Conservation (phyloP, 1,140 invertebrate genomes). For the Zaprionus inermis region DNA sequence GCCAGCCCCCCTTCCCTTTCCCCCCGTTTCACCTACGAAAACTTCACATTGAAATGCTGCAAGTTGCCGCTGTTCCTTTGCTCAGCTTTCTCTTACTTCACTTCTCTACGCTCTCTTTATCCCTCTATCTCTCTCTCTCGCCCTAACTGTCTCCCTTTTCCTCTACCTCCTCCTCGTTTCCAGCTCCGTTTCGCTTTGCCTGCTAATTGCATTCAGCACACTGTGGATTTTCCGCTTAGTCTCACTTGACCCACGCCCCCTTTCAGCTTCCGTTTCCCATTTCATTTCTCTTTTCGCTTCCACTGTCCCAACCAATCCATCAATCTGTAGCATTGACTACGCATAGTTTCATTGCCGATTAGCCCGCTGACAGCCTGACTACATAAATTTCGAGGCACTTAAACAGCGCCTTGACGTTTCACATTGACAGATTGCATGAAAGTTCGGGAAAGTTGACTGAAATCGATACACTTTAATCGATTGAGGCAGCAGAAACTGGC, state of each 20-base stretch:
- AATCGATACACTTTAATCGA: conserved; percentile 9
- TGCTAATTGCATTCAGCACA: conserved; percentile 31
- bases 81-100: neutral
- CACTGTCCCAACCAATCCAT: conserved; percentile 27
- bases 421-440: conserved; percentile 37
- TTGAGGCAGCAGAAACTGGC: neutral
- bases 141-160: neutral
- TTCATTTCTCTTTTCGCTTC: neutral
- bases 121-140: neutral
- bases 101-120: neutral
- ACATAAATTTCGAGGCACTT: conserved; percentile 35
- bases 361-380: conserved; percentile 32
- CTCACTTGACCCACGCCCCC: neutral
- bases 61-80: neutral
- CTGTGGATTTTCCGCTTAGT: conserved; percentile 16
- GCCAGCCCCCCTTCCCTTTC: neutral
- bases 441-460: neutral
- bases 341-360: conserved; percentile 40
- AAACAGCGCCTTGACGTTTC: conserved; percentile 33
- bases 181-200: neutral
- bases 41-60: conserved; percentile 7
- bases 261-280: conserved; percentile 21
- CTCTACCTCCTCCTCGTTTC: neutral
- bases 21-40: no score
- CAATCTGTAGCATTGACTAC: conserved; percentile 19